Evolutionary conservation across 2,113 vertebrate species (phyloP), one percentile per base, ranked within the genome.

Genomic region (Oxyura jamaicensis): DNA sequence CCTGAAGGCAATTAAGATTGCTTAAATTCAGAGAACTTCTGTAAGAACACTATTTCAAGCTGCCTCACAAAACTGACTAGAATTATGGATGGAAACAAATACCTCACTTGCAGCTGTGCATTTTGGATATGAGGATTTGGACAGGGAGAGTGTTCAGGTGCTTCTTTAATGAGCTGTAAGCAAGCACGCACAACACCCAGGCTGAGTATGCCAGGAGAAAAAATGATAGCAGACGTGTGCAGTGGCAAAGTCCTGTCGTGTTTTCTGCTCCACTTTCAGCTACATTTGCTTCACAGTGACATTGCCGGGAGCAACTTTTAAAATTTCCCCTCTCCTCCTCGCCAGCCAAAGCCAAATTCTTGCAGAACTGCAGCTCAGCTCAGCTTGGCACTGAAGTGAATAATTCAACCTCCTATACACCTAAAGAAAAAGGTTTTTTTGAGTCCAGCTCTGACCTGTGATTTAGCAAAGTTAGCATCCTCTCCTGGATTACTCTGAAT

Each of bases 261-360:
- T 90, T 95, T 97, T 66, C 90, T 90, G 90, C 85, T 95, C 68
- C 75, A 11, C 84, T 95, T 73, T 73, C 91, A 88, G 77, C 84
- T 26, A 13, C 86, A 1, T 48, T 76, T 83, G 9, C 82, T 66
- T 23, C 67, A 10, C 58, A 6, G 35, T 83, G 93, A 90, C 88
- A 41, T 68, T 12, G 52, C 96, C 85, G 10, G 3, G 6, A 83
- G 93, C 82, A 14, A 48, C 77, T 63, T 59, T 36, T 3, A 12
- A 39, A 63, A 87, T 35, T 39, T 18, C 87, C 25, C 29, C 2
- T 0, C 79, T 18, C 5, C 58, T 60, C 58, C 11, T 41, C 25
- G 21, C 19, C 28, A 10, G 13, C 29, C 3, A 1, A 25, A 39
- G 25, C 58, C 77, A 25, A 6, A 26, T 4, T 17, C 68, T 3